phyloP scores from a whole-genome alignment of 2,797 vertebrate species.

The Okamejei kenojei region DNA sequence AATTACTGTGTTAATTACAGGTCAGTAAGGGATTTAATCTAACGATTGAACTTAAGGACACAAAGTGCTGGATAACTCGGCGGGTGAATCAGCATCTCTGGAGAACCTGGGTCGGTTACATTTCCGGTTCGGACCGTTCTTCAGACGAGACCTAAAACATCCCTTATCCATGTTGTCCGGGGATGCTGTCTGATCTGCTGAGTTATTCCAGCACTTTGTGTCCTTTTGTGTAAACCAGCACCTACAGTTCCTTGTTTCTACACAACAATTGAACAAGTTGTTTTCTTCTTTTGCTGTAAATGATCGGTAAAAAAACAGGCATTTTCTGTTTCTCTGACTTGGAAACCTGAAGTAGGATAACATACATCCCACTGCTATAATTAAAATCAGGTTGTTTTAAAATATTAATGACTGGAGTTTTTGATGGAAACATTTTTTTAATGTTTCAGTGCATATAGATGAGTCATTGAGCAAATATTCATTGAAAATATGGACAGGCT shows the following conservation, averaged over 20 bases:
- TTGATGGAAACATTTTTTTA: not conserved
- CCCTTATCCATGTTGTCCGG: no score
- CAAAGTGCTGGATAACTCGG: no score
- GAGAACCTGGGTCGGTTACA: no score
- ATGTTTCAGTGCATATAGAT: not conserved
- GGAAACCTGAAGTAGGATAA: not conserved
- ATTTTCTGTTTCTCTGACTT: not conserved
- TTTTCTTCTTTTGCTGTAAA: not conserved
- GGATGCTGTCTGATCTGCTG: no score
- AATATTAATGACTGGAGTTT: constrained; percentile 2
- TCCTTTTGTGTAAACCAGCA: no score
- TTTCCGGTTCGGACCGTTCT: no score
- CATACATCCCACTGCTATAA: not conserved
- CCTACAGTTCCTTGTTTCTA: no score
- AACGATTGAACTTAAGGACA: not conserved
- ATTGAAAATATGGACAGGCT: not conserved
- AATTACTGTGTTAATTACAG: not conserved
- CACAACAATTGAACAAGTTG: no score
- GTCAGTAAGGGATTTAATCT: not conserved
- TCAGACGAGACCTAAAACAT: no score
- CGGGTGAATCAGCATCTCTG: no score
- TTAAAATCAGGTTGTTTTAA: not conserved
- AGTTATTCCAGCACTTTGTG: no score
- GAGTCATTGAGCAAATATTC: not conserved
- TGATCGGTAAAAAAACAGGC: not conserved